phyloP scores from a whole-genome alignment of 2,113 vertebrate genomes.

The Oncorhynchus mykiss region DNA sequence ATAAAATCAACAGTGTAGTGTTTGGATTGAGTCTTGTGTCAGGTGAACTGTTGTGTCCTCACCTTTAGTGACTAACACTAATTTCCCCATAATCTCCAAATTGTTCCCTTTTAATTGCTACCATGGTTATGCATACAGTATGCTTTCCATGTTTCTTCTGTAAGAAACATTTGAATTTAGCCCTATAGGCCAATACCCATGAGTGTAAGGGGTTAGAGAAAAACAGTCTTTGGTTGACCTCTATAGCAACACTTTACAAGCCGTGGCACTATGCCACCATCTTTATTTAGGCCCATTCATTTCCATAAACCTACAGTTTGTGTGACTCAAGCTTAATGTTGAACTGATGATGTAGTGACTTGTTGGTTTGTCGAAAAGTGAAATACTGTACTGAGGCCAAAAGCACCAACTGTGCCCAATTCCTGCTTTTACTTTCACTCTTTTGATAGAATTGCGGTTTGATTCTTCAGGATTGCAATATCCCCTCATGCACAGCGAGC shows the following conservation, averaged over 20 bases:
- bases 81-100: no score
- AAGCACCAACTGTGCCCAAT: conserved; percentile 23
- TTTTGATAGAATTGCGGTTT: conserved; percentile 48
- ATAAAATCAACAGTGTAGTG: no score
- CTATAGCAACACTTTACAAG: neutral
- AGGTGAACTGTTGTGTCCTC: no score
- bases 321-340: neutral
- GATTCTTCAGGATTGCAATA: conserved; percentile 53
- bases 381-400: conserved; percentile 34
- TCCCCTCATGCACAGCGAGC: conserved; percentile 42
- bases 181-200: no score
- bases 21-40: no score
- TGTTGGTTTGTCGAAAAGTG: conserved; percentile 46
- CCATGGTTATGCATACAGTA: no score
- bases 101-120: no score
- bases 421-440: conserved; percentile 21
- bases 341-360: conserved; percentile 27
- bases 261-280: neutral
- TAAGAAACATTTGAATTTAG: no score
- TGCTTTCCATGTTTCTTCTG: no score
- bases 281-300: neutral
- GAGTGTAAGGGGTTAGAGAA: no score
- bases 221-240: neutral
- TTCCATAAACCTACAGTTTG: neutral
- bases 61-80: no score